phyloP scores from a whole-genome alignment of 2,888 invertebrate species.

The Cerceris ruficornis region DNA sequence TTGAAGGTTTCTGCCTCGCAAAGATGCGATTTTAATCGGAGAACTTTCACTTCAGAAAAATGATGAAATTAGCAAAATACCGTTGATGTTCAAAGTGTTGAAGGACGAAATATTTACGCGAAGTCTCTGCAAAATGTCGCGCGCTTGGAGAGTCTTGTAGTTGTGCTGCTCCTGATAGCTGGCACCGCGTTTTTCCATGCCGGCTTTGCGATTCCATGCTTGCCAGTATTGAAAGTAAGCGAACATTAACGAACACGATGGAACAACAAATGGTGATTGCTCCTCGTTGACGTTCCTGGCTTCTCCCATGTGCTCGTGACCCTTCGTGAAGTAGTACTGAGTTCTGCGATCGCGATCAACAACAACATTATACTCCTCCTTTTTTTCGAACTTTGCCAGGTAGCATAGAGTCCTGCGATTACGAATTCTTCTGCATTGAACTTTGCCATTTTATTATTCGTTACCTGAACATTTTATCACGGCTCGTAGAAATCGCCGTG shows the following conservation, averaged over 20 bases:
- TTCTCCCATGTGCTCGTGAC: conserved; percentile 67
- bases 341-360: conserved; percentile 51
- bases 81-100: conserved; percentile 1
- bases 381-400: neutral
- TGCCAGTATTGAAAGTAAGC: conserved; percentile 81
- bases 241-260: conserved; percentile 80
- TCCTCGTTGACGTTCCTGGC: conserved; percentile 77
- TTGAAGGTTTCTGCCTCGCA: neutral
- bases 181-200: conserved; percentile 72
- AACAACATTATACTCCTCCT: neutral
- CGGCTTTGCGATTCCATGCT: conserved; percentile 75
- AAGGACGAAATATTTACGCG: conserved; percentile 78
- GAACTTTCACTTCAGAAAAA: too few relatives aligned
- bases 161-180: conserved; percentile 75
- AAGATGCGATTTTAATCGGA: too few relatives aligned
- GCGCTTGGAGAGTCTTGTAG: conserved; percentile 75
- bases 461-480: neutral
- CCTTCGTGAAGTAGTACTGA: conserved; percentile 73
- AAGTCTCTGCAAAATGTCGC: conserved; percentile 84
- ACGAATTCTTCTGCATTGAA: too few relatives aligned
- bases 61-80: too few relatives aligned
- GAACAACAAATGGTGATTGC: conserved; percentile 81
- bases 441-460: too few relatives aligned
- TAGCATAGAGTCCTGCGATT: neutral
- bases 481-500: neutral